phyloP scores from a whole-genome alignment of 2,113 vertebrate genomes.

The Ictidomys tridecemlineatus region DNA sequence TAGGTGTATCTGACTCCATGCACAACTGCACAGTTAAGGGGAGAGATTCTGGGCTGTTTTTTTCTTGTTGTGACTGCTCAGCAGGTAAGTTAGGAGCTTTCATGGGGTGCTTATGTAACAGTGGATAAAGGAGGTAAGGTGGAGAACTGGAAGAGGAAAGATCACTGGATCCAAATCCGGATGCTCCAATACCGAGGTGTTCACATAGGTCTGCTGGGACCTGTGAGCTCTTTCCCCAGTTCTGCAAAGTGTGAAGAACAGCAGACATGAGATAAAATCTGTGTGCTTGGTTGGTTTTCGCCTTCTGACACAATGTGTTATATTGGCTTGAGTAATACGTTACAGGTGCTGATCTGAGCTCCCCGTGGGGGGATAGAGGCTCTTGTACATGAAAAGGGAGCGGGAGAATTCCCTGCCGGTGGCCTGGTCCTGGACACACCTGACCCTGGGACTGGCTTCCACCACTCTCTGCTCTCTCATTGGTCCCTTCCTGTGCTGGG shows the following conservation, averaged over 20 bases:
- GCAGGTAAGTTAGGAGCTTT: not conserved
- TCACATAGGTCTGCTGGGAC: not conserved
- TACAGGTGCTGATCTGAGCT: not conserved
- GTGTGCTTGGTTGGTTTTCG: not conserved
- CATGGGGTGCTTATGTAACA: not conserved
- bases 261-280: not conserved
- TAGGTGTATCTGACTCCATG: not conserved
- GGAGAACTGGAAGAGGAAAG: not conserved
- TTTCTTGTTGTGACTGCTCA: not conserved
- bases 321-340: not conserved
- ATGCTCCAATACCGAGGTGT: not conserved
- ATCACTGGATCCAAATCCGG: not conserved
- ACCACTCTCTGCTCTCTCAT: rapidly evolving
- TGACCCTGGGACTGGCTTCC: not conserved
- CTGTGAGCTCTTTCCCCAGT: not conserved
- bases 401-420: rapidly evolving
- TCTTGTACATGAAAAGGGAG: not conserved
- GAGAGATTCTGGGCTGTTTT: not conserved
- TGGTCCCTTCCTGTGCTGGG: not conserved
- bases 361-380: not conserved
- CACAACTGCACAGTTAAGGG: no score
- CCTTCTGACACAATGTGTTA: not conserved
- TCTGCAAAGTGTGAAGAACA: not conserved
- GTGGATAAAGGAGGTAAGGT: not conserved
- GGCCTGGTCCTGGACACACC: not conserved